Evolutionary conservation across 2,888 invertebrate genomes (phyloP), one percentile per base, ranked within the genome.

Genomic region (Minunthozetes semirufus): DNA sequence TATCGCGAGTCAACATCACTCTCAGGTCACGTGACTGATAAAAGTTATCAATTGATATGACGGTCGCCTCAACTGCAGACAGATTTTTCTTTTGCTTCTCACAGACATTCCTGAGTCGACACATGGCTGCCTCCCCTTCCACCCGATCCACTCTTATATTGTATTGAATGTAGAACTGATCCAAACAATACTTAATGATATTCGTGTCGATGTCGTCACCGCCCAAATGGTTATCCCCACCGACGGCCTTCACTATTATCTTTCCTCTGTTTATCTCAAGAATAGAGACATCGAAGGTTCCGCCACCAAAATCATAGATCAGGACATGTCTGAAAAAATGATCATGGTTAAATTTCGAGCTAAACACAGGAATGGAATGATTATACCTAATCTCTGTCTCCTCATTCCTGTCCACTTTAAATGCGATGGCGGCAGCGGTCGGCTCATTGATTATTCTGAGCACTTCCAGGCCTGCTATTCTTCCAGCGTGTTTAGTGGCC

Each of bases 401-500:
- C 9, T 33, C 33, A 33, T 33, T 33, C 33, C 33, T 33, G 33
- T 33, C 33, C 33, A 33, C 33, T 33, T 33, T 33, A 33, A 33
- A 33, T 6, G 33, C 33, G 9, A 33, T 33, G 33, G 33, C 33
- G 33, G 82, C 82, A 50, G 77, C 77, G n/a, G 84, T 84, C 33
- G 85, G 85, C 78, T 84, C 81, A 80, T 85, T 85, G 76, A 84
- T 83, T 72, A 84, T 84, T 74, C 84, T 79, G 68, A 85, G 79
- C 25, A 84, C 84, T 77, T 85, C 83, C n/a, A 85, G 79, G 42
- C 83, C 84, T 63, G 83, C 81, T 75, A 84, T 84, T n/a, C 79
- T 80, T 74, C 81, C 85, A 59, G 81, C 84, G 80, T 85, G 84
- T 78, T 84, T 85, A 13, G 85, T 85, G 2, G 85, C 85, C 77